Conservation (phyloP, 2,888 invertebrate genomes). For the Dolomedes plantarius region DNA sequence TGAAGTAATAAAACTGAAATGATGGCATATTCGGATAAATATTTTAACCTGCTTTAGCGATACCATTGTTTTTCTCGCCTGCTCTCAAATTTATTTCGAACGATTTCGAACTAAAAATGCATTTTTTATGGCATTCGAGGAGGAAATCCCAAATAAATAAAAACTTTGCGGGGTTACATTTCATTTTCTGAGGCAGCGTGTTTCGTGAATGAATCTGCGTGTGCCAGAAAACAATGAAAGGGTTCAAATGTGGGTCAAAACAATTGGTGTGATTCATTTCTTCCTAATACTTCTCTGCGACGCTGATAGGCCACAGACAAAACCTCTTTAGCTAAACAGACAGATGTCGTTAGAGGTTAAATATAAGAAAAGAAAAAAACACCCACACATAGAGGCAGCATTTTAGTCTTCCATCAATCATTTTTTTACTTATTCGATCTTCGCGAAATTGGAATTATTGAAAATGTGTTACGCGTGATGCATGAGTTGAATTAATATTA, state of each 20-base stretch:
- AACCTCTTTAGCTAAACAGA: no score
- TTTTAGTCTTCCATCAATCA: no score
- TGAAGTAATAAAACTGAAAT: not conserved
- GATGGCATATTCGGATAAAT: not conserved
- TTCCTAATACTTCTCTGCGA: not conserved
- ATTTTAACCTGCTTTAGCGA: not conserved
- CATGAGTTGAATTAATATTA: no score
- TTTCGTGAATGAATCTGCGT: not conserved
- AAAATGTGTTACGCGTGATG: no score
- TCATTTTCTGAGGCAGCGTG: not conserved
- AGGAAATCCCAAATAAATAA: not conserved
- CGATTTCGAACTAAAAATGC: not conserved
- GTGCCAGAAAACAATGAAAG: not conserved
- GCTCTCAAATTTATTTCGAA: not conserved
- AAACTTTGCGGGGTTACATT: no score
- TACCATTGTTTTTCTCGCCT: not conserved
- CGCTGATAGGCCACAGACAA: no score
- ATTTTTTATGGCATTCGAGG: conserved; percentile 8
- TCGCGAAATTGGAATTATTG: no score
- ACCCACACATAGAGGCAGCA: no score
- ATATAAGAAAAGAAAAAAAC: no score
- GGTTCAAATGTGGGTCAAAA: conserved; percentile 4
- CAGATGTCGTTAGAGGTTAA: no score
- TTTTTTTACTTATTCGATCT: no score
- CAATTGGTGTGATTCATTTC: not conserved